Base-by-base conservation (phyloP, 2,113 vertebrate genomes). In the Colistium nudipinnis region DNA sequence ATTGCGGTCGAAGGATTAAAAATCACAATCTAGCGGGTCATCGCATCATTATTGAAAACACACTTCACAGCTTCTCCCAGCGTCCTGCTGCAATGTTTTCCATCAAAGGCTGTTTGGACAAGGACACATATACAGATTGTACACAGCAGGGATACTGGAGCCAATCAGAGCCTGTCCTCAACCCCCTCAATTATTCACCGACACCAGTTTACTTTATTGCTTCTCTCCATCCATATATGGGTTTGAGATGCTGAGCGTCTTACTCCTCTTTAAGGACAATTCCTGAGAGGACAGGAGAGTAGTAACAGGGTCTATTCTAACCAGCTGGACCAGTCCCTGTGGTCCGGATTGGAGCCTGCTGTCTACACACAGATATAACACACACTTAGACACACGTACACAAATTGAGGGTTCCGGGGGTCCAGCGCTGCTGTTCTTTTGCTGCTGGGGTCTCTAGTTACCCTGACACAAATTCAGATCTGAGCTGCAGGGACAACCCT, bases 201-300 rank as follows among this genome's bases (percentile, higher is more conserved):
- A 59, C 56, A 70, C 53, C 49, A 71, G 88, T 89, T 89, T 89
- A 90, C 71, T 82, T 88, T 81, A 85, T 47, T 62, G 78, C 74
- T 61, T 65, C 79, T 81, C 74, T 82, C 35, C 10, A 75, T 27
- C 89, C 89, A 78, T 90, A 78, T 84, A 91, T 66, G 88, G 89
- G 35, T 76, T 41, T 53, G 62, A 80, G 77, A 81, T 79, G 80
- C 81, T 75, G 19, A 6, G 14, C 72, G 66, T 62, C 80, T 76
- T 67, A 78, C 83, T 78, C 72, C 89, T 89, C 70, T 88, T 81
- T 87, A 85, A 83, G 89, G 89, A 84, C 70, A 90, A 78, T 82
- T 86, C 55, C 62, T 3, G 30, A 41, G 31, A 66, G 59, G 28
- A 55, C 11, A 39, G 24, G 25, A 52, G 44, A 52, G 45, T n/a